These are phyloP conservation scores for Clarias fuscus DNA, from an alignment of 2,797 vertebrate genomes.

Conservation along the genomic window DNA sequence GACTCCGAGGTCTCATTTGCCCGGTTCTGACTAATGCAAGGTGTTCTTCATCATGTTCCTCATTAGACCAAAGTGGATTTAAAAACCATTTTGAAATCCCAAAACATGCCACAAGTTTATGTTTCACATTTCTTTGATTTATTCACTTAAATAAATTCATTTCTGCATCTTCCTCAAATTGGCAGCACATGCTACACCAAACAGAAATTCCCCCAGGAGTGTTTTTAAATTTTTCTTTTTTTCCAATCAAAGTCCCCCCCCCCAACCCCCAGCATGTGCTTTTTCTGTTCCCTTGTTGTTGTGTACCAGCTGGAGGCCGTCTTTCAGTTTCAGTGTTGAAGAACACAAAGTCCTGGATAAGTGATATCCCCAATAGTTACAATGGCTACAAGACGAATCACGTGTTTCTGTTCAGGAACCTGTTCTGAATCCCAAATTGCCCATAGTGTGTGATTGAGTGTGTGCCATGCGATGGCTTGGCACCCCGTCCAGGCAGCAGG, in stretches of 20 bases:
- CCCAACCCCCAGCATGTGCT: not conserved
- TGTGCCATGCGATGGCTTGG: too few species aligned
- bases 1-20: not conserved
- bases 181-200: not conserved
- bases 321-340: too few species aligned
- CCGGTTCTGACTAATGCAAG: constrained; percentile 6
- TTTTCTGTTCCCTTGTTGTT: not conserved
- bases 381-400: not conserved
- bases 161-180: not conserved
- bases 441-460: too few species aligned
- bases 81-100: not conserved
- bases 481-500: too few species aligned
- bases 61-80: not conserved
- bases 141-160: not conserved
- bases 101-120: not conserved
- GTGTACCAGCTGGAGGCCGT: not conserved
- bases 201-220: not conserved
- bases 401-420: too few species aligned
- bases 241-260: not conserved
- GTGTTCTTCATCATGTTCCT: not conserved
- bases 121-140: not conserved
- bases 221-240: not conserved
- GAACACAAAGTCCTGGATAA: not conserved
- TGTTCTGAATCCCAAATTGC: too few species aligned
- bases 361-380: not conserved